Percentiles rank a stretch among this genome's conserved stretches.
Conservation (phyloP, 2,888 invertebrate genomes). For the Macrophya annulata region DNA sequence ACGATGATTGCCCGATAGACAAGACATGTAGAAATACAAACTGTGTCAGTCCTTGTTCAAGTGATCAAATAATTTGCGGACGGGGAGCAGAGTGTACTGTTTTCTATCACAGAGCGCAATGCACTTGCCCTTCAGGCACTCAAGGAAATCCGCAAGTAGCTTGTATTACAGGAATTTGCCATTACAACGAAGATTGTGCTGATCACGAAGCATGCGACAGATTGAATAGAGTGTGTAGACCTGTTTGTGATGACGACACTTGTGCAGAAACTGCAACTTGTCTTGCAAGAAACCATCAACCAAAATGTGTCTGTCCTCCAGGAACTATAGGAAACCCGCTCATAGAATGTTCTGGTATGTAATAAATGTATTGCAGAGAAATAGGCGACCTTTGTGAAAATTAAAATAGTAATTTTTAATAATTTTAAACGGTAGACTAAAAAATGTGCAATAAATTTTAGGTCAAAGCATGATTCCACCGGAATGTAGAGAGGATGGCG, state of each 20-base stretch:
- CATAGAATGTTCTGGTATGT: constrained; percentile 83
- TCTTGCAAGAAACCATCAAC: constrained; percentile 87
- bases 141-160: constrained; percentile 92
- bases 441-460: neutral
- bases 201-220: constrained; percentile 92
- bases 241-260: constrained; percentile 90
- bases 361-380: constrained; percentile 59
- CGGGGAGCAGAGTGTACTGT: constrained; percentile 89
- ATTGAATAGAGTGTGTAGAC: constrained; percentile 90
- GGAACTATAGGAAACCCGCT: constrained; percentile 92
- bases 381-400: neutral
- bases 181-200: constrained; percentile 94
- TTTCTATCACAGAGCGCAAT: constrained; percentile 89
- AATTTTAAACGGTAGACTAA: neutral
- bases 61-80: constrained; percentile 87
- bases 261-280: constrained; percentile 92
- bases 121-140: constrained; percentile 91
- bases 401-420: neutral
- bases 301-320: constrained; percentile 88
- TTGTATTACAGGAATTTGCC: constrained; percentile 92
- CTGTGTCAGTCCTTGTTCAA: constrained; percentile 89
- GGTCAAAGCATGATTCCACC: constrained; percentile 74
- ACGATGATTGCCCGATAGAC: constrained; percentile 92
- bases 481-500: constrained; percentile 88
- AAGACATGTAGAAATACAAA: constrained; percentile 90